These are phyloP conservation scores for Australoheros scitulus DNA, from an alignment of 2,113 vertebrate species.

Conservation along the genomic window DNA sequence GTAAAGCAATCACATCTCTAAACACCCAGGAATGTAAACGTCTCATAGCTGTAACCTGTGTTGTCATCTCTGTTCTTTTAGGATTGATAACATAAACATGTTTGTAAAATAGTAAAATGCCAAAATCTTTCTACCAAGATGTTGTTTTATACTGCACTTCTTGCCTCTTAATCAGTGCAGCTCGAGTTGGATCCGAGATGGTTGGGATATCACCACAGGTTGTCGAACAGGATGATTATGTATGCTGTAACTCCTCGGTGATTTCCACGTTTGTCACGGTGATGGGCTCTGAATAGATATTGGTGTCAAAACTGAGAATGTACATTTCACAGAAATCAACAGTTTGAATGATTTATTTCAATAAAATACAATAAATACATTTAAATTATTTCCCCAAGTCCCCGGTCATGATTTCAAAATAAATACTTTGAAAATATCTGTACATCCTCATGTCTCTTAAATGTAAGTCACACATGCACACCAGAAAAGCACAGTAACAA, in stretches of 20 bases:
- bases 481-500: slow-evolving; percentile 67
- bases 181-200: slow-evolving; percentile 27
- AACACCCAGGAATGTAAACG: slow-evolving; percentile 56
- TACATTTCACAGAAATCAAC: slow-evolving; percentile 69
- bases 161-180: slow-evolving; percentile 15
- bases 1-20: slow-evolving; percentile 52
- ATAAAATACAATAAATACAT: slow-evolving; percentile 81
- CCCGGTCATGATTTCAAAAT: slow-evolving; percentile 85
- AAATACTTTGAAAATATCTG: slow-evolving; percentile 91
- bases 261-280: slow-evolving; percentile 29
- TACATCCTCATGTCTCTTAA: slow-evolving; percentile 84
- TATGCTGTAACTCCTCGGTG: slow-evolving; percentile 58
- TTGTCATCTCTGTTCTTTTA: slow-evolving; percentile 37
- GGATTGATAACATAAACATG: slow-evolving; percentile 27
- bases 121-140: slow-evolving; percentile 55
- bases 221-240: slow-evolving; percentile 23
- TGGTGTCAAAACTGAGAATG: slow-evolving; percentile 62
- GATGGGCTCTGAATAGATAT: slow-evolving; percentile 19
- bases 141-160: slow-evolving; percentile 31
- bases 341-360: slow-evolving; percentile 81
- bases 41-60: slow-evolving; percentile 38
- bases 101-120: slow-evolving; percentile 49
- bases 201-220: neutral
- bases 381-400: slow-evolving; percentile 76
- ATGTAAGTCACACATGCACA: slow-evolving; percentile 60